Evolutionary conservation across 1,140 invertebrate species (phyloP), one percentile per base, ranked within the genome.

Genomic region (Pinna nobilis): DNA sequence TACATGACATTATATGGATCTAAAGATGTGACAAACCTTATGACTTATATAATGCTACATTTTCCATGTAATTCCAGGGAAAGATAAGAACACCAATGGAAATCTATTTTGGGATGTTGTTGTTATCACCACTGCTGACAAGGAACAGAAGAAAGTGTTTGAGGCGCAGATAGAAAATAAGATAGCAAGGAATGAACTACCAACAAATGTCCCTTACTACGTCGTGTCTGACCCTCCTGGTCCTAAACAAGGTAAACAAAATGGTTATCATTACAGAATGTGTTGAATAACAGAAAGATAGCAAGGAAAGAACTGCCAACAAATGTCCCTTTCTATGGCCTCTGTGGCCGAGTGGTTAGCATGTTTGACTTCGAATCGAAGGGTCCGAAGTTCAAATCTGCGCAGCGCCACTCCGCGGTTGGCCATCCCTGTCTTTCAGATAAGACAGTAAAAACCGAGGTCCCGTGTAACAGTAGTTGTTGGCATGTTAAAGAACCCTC

Each of bases 51-150:
- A 53, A 20, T 33, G n/a, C 28, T 0, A n/a, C 18, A 11, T 35
- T 50, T 65, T n/a, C 4, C 39, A 15, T 69, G 30, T 63, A 53
- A 66, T 71, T 69, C 18, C 66, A 82, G 81, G 81, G 25, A 75
- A 77, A 59, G 69, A 68, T 39, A 80, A 77, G 64, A 44, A 74
- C 37, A 53, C 61, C 44, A 32, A 59, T 30, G 15, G 37, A 20
- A 39, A 15, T 11, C 37, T 68, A 25, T 88, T 88, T 73, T 90
- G 90, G 90, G 89, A 90, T 84, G 74, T 85, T 5, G 84, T 90
- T 53, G 82, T 89, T 18, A 83, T 90, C 32, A 88, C 90, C 47
- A 83, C 90, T 25, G 80, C 83, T 32, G 88, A 90, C 75, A 74
- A 83, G 20, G 78, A 76, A 6, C 90, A 90, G 72, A 82, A 83